Base-by-base conservation (phyloP, 2,888 invertebrate species). In the Molanna angustata region DNA sequence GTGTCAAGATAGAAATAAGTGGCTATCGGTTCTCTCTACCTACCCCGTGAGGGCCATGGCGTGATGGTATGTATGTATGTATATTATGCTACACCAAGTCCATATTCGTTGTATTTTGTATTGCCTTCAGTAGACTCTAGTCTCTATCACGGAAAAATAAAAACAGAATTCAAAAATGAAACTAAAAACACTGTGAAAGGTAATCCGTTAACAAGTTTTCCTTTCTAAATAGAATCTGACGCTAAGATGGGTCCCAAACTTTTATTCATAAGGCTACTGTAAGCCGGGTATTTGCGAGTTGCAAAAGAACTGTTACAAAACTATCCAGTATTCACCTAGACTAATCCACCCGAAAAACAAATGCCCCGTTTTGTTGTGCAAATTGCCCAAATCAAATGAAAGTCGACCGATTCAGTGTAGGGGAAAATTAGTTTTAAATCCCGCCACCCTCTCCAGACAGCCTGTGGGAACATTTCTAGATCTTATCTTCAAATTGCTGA, bases 371-470 rank as follows among this genome's bases (percentile, higher is more conserved):
- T 35, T 20, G 22, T 39, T 33, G 44, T 50, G 54, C 45, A 54
- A 54, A 54, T 54, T 50, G 50, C 42, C 41, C 21, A 45, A 41
- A 46, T 50, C 46, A 40, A 50, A 50, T 54, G 45, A 54, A 50
- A 45, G 45, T 46, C 41, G 45, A 40, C 22, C 31, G 31, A 46
- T 13, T 39, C 54, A 54, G 19, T 54, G 49, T 46, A 54, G 50
- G 54, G 40, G 54, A 54, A 54, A 54, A 54, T 54, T 54, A 50
- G 54, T 54, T 54, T 50, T 42, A 50, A 54, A 54, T 50, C 54
- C 46, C 27, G 21, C 37, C 19, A 20, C 45, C 21, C 32, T 32
- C 31, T 39, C 39, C 31, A 17, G 20, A 18, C 16, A 20, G n/a
- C 18, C 22, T 35, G 16, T 45, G 51, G 20, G 17, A 31, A 20